A percentile compares a stretch with the other conserved stretches of the same genome.
phyloP scores from a whole-genome alignment of 2,888 invertebrate genomes.

The Torymus aiolomorphi region DNA sequence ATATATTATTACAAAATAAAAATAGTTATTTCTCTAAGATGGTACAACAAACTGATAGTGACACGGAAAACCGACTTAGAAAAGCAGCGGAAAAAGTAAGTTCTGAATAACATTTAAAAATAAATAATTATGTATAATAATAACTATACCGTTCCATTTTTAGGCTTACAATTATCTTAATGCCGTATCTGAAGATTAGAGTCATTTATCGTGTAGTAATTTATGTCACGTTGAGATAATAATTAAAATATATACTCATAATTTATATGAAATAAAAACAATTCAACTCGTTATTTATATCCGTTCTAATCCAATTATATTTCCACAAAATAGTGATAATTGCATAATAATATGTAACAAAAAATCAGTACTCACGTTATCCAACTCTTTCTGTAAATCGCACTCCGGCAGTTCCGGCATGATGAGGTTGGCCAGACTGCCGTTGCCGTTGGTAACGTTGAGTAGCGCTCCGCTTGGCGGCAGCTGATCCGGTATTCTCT shows the following conservation, averaged over 20 bases:
- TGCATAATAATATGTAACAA: neutral
- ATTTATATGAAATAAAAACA: too few relatives aligned
- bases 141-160: too few relatives aligned
- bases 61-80: neutral
- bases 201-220: too few relatives aligned
- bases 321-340: too few relatives aligned
- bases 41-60: constrained; percentile 74
- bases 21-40: constrained; percentile 81
- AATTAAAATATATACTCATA: too few relatives aligned
- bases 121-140: too few relatives aligned
- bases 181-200: too few relatives aligned
- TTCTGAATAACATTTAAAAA: too few relatives aligned
- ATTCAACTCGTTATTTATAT: too few relatives aligned
- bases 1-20: constrained; percentile 80
- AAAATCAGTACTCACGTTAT: constrained; percentile 83
- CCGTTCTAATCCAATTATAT: too few relatives aligned
- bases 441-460: constrained; percentile 77
- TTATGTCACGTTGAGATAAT: too few relatives aligned
- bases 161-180: too few relatives aligned
- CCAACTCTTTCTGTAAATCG: constrained; percentile 89
- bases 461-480: constrained; percentile 79
- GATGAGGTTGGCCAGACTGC: constrained; percentile 79
- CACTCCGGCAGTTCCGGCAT: constrained; percentile 86
- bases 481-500: constrained; percentile 76
- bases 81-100: neutral